Evolutionary conservation across 2,797 vertebrate species (phyloP).

Genomic region (Paedocypris micromegethes): DNA sequence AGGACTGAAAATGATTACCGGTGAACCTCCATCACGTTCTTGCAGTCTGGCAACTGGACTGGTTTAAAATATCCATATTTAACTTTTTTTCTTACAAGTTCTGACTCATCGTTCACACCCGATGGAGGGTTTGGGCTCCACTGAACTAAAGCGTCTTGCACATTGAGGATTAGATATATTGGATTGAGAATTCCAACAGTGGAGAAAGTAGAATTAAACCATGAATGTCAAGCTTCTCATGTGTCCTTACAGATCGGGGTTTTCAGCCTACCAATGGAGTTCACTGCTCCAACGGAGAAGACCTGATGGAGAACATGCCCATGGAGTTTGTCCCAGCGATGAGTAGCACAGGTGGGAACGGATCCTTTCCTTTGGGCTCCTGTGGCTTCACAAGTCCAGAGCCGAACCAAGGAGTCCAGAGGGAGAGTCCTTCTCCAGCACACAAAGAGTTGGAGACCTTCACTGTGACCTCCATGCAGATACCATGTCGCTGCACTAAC

Average conservation of each 20-base stretch:
- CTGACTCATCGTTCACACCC: too few species aligned
- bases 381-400: constrained; percentile 71
- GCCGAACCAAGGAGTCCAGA: constrained; percentile 71
- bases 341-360: constrained; percentile 90
- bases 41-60: too few species aligned
- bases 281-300: constrained; percentile 67
- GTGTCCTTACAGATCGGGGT: constrained; percentile 31
- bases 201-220: too few species aligned
- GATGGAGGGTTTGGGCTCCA: too few species aligned
- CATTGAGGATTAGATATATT: too few species aligned
- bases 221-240: too few species aligned
- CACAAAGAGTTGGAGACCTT: constrained; percentile 91
- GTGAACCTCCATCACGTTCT: too few species aligned
- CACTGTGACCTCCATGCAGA: constrained; percentile 95
- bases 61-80: too few species aligned
- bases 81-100: too few species aligned
- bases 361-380: constrained; percentile 83
- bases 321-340: constrained; percentile 75
- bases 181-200: too few species aligned
- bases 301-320: constrained; percentile 82
- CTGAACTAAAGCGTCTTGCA: too few species aligned
- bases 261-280: constrained; percentile 56
- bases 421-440: constrained; percentile 70
- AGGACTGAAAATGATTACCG: too few species aligned
- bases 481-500: constrained; percentile 94